These are phyloP conservation scores for Carollia perspicillata DNA, from an alignment of 2,113 vertebrate genomes.

Conservation along the genomic window DNA sequence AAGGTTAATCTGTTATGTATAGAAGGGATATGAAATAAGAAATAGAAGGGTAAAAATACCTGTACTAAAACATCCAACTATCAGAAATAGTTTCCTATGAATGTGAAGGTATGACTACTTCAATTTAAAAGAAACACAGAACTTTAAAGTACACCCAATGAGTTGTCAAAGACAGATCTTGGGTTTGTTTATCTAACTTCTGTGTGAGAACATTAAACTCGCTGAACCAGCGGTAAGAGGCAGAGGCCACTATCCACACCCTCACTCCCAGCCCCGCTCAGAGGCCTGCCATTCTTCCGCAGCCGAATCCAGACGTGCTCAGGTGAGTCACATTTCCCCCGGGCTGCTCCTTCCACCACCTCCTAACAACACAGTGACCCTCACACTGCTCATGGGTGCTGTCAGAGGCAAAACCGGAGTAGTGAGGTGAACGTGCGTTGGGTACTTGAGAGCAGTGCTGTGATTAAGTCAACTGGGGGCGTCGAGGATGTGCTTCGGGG, in stretches of 20 bases:
- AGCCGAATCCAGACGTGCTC: neutral
- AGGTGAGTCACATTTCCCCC: neutral
- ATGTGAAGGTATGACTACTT: neutral
- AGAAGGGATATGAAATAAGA: neutral
- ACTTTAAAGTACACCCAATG: neutral
- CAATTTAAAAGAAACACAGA: constrained; percentile 7
- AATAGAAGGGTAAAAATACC: neutral
- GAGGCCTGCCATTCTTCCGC: neutral
- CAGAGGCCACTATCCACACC: neutral
- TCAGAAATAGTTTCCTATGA: neutral
- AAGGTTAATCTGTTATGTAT: neutral
- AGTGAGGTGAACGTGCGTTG: neutral
- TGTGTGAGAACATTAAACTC: neutral
- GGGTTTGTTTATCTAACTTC: neutral
- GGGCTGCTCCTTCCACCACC: neutral
- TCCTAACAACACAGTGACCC: neutral
- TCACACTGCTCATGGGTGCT: neutral
- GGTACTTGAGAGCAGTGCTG: constrained; percentile 58
- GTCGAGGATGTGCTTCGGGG: constrained; percentile 53
- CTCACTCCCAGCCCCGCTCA: neutral
- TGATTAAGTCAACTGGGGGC: constrained; percentile 69
- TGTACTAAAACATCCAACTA: neutral
- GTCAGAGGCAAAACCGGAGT: neutral
- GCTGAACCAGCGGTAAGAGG: neutral
- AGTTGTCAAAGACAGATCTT: neutral